Evolutionary conservation across 2,797 vertebrate species (phyloP).

Genomic region (Tachyglossus aculeatus): DNA sequence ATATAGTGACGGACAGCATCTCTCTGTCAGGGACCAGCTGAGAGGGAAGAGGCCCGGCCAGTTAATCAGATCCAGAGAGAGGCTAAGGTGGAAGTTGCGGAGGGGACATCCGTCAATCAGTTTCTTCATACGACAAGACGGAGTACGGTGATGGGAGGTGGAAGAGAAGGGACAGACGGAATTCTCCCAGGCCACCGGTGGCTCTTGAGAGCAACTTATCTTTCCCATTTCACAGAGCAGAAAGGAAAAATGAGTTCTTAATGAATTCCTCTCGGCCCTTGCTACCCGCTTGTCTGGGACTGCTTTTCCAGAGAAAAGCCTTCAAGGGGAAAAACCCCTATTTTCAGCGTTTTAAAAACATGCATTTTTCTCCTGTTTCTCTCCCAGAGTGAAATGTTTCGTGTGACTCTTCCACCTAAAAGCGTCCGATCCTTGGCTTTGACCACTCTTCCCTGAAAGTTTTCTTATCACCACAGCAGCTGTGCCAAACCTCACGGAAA

Average conservation of each 20-base stretch:
- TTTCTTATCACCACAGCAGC: no score
- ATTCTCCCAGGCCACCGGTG: slow-evolving; percentile 65
- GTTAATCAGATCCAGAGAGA: slow-evolving; percentile 59
- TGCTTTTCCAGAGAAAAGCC: no score
- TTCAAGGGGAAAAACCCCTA: no score
- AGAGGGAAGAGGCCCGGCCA: slow-evolving; percentile 70
- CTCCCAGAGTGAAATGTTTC: no score
- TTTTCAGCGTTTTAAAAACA: no score
- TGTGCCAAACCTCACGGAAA: no score
- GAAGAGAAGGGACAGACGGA: slow-evolving; percentile 53
- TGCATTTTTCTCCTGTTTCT: no score
- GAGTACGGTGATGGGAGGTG: slow-evolving; percentile 44
- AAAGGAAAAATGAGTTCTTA: slow-evolving; percentile 51
- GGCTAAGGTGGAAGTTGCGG: slow-evolving; percentile 67
- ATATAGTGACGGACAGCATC: slow-evolving; percentile 48
- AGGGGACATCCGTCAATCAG: slow-evolving; percentile 74
- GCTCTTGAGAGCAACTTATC: slow-evolving; percentile 59
- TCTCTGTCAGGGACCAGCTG: slow-evolving; percentile 55
- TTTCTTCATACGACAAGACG: slow-evolving; percentile 70
- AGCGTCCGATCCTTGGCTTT: no score
- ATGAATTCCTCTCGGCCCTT: slow-evolving; percentile 37
- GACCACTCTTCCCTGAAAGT: no score
- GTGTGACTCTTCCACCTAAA: no score
- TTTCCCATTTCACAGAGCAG: slow-evolving; percentile 58
- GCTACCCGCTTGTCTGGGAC: no score